Evolutionary conservation across 2,888 invertebrate species (phyloP), one percentile per base, ranked within the genome.

Genomic region (Lycocerus yunnanus): DNA sequence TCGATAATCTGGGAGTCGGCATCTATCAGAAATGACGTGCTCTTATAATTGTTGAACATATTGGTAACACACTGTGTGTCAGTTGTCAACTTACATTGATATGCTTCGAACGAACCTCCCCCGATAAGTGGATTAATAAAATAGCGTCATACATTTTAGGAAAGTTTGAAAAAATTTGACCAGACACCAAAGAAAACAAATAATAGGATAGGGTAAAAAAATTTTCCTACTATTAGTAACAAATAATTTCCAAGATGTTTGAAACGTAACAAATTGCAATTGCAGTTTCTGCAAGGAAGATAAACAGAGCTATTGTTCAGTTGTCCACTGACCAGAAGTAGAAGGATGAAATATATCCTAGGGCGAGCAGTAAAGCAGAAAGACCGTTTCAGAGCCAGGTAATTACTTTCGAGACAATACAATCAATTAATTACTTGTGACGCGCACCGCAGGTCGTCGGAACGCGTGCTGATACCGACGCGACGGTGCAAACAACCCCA

Each of bases 331-430:
- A 84, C 85, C 85, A 84, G 85, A 85, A 86, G 82, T 82, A 83
- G 83, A 85, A 85, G 84, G 86, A 86, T 86, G 85, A 86, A 85
- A 85, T 86, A 86, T 86, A 82, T 83, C 81, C 82, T 77, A 78
- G 80, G 80, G 82, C 82, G 83, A 78, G 81, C 84, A 83, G 81
- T 79, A 81, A 83, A 83, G 83, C 84, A 82, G 85, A 85, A 84
- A 84, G 83, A 82, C 82, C 79, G 81, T 76, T 79, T 78, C 81
- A 83, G 83, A 83, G 84, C 85, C 87, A 87, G 87, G 87, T 87
- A 87, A 87, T 87, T 87, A 87, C 87, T 86, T 87, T 86, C 84
- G 84, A 85, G 86, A 87, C 87, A 87, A 87, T 87, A 85, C 86
- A 85, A 87, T 87, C 87, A 87, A 87, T 87, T 87, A 87, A 87